Conservation (phyloP, 2,113 vertebrate genomes). For the Prietella phreatophila region DNA sequence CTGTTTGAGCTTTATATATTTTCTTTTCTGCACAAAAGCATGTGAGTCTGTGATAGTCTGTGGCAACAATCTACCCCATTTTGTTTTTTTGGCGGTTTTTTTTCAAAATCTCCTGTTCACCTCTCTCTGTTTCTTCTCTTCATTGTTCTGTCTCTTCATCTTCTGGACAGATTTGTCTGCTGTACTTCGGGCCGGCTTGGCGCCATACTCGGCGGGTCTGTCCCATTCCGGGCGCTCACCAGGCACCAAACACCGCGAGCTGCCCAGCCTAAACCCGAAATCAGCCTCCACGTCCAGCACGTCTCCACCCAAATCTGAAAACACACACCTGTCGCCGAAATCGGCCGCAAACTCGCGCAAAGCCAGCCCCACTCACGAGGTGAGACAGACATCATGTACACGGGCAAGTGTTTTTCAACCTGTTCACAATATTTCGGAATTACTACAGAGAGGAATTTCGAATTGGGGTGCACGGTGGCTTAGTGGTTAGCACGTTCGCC, state of each 20-base stretch:
- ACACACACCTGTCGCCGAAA: conserved; percentile 69
- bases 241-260: conserved; percentile 68
- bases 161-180: conserved; percentile 65
- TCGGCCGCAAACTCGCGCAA: conserved; percentile 72
- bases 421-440: neutral
- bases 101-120: neutral
- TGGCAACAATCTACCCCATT: neutral
- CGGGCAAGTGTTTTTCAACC: neutral
- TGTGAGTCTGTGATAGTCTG: neutral
- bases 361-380: conserved; percentile 91
- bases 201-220: conserved; percentile 65
- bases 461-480: too few species aligned
- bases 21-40: neutral
- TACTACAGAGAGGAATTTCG: neutral
- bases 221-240: conserved; percentile 68
- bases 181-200: conserved; percentile 62
- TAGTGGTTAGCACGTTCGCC: too few species aligned
- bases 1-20: neutral
- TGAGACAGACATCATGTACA: conserved; percentile 59
- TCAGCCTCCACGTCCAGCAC: conserved; percentile 69
- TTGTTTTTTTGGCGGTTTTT: neutral
- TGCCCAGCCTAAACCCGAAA: conserved; percentile 73
- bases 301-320: conserved; percentile 66
- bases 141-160: neutral
- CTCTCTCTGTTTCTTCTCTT: neutral